These are phyloP conservation scores for Astreopora myriophthalma DNA, from an alignment of 64 coral and sea anemone species.

Conservation along the genomic window DNA sequence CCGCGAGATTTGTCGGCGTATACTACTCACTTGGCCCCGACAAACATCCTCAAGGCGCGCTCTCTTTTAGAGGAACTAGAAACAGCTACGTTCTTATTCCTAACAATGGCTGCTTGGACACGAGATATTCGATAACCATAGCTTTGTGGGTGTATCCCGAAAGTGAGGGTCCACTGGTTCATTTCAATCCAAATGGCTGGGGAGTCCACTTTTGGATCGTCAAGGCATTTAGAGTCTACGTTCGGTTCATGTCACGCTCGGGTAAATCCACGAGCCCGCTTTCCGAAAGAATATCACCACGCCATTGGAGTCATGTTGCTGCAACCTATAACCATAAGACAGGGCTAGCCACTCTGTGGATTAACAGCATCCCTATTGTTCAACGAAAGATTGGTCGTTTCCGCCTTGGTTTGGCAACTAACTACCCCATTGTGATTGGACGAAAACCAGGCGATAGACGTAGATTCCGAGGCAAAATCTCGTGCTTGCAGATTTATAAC, in stretches of 20 bases:
- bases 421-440: conserved; percentile 46
- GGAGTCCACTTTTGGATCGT: conserved; percentile 18
- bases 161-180: conserved; percentile 3
- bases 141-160: conserved; percentile 37
- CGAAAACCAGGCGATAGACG: conserved; percentile 2
- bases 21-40: conserved; percentile 41
- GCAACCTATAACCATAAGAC: not conserved
- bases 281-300: not conserved
- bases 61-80: not conserved
- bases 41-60: conserved; percentile 37
- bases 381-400: not conserved
- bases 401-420: conserved; percentile 32
- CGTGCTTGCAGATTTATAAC: conserved; percentile 43
- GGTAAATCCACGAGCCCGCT: not conserved
- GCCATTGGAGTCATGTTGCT: conserved; percentile 5
- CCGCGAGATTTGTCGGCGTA: conserved; percentile 18
- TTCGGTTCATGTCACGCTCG: not conserved
- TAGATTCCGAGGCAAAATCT: conserved; percentile 23
- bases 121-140: conserved; percentile 33
- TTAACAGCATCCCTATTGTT: not conserved
- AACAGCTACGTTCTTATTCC: conserved; percentile 64
- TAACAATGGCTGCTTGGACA: conserved; percentile 56
- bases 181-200: conserved; percentile 45
- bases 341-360: conserved; percentile 16
- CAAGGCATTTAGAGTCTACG: not conserved